These are phyloP conservation scores for Indicator indicator DNA, from an alignment of 2,113 vertebrate genomes.

Conservation along the genomic window DNA sequence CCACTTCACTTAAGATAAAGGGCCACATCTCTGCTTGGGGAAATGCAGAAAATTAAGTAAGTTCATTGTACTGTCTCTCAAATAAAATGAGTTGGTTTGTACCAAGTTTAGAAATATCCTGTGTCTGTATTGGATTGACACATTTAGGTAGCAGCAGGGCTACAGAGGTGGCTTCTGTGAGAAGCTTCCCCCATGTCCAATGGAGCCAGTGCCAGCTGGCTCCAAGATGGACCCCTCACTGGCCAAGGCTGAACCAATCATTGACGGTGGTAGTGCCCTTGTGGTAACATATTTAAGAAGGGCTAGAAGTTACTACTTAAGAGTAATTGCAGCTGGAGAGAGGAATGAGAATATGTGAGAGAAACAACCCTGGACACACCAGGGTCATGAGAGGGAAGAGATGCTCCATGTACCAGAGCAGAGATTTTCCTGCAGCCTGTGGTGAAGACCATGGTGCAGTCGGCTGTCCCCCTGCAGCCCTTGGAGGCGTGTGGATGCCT, in stretches of 20 bases:
- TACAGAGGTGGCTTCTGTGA: not conserved
- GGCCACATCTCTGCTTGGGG: not conserved
- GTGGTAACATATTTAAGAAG: not conserved
- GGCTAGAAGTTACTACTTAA: not conserved
- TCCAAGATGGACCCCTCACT: not conserved
- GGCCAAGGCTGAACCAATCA: not conserved
- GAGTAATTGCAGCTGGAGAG: not conserved
- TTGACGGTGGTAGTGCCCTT: no score
- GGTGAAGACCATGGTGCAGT: not conserved
- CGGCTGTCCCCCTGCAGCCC: not conserved
- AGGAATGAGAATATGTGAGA: not conserved
- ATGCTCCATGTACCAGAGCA: not conserved
- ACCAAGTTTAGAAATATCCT: not conserved
- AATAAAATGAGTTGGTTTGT: not conserved
- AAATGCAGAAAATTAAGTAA: not conserved
- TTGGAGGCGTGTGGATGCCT: not conserved
- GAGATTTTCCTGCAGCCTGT: not conserved
- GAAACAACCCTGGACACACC: not conserved
- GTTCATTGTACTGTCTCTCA: not conserved
- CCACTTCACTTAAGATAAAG: not conserved
- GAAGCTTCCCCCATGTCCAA: not conserved
- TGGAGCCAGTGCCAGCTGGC: not conserved
- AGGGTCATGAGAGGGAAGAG: not conserved
- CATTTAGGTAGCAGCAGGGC: not conserved
- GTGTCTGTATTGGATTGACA: not conserved